Evolutionary conservation across 2,113 vertebrate species (phyloP), one percentile per base, ranked within the genome.

Genomic region (Rhea americana): DNA sequence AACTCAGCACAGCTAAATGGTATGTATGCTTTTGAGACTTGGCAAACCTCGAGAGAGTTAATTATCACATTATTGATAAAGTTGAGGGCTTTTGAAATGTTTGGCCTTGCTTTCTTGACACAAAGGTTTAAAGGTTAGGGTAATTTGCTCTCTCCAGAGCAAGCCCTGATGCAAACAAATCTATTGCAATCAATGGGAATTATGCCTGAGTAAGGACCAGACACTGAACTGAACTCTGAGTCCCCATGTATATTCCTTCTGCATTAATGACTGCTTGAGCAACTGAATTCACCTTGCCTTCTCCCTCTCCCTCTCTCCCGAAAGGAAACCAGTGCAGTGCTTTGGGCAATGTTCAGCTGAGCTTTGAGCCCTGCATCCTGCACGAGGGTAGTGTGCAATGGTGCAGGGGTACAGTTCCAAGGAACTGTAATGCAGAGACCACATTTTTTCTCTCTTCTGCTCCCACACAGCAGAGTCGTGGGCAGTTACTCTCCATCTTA

Each of bases 51-150:
- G 62, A 21, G 94, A 93, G 91, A 95, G 82, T 90, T 94, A 95
- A 96, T 96, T 92, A 96, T 88, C 90, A 88, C 87, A 59, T 85
- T 97, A 95, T 91, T 96, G 94, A 94, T 94, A 95, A 91, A 88
- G 93, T 37, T 81, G 73, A 93, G 63, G 95, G 74, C 58, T 93
- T 92, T 35, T 47, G 68, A 93, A 93, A 89, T 45, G 88, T 81
- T 86, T 92, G 94, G 91, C 91, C 71, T 91, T 77, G 93, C 90
- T 91, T 94, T 89, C 70, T 67, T 92, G 84, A 83, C 92, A 88
- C 35, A 37, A 39, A 87, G 70, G 89, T 86, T 71, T 61, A 92
- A 96, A 95, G 91, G 91, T 83, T 7, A 94, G 92, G 83, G 79
- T 78, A 76, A 77, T 8, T 47, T 80, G 53, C 51, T 93, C 89